Evolutionary conservation across 2,888 invertebrate genomes (phyloP).

Genomic region (Creontiades dilutus): DNA sequence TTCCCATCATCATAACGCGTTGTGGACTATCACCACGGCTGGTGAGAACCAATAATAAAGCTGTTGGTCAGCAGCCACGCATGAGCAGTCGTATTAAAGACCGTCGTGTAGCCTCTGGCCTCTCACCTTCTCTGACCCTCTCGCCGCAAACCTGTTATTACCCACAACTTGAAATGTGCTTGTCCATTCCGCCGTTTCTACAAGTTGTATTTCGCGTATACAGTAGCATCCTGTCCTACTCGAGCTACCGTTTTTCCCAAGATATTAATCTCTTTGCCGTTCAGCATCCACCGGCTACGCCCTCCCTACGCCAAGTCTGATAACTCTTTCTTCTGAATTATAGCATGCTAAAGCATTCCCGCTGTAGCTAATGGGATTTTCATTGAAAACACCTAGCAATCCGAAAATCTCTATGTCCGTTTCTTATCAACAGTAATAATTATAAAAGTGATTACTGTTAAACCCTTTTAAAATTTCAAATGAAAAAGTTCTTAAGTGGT

Average conservation of each 20-base stretch:
- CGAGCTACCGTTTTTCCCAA: background rate
- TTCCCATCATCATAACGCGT: background rate
- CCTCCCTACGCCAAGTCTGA: no score
- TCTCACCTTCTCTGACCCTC: slow-evolving; percentile 45
- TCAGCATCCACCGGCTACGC: no score
- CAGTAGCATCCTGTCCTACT: background rate
- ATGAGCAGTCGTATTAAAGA: background rate
- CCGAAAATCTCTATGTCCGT: no score
- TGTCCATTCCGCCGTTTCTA: slow-evolving; percentile 19
- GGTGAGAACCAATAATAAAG: background rate
- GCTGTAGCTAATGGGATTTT: no score
- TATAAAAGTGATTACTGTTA: no score
- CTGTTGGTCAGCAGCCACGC: slow-evolving; percentile 48
- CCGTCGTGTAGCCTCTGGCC: slow-evolving; percentile 40
- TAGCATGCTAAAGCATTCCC: no score
- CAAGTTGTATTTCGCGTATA: background rate
- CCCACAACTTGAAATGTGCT: slow-evolving; percentile 14
- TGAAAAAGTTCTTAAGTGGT: no score
- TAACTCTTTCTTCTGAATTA: no score
- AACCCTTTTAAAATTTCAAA: no score
- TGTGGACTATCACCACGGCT: slow-evolving; percentile 1
- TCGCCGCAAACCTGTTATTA: slow-evolving; percentile 53
- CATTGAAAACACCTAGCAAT: no score
- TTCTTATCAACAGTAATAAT: no score
- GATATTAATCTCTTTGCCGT: background rate